Base-by-base conservation (phyloP, 37 sponge, comb jelly and placozoan species). In the Diacarnus erythraeanus region DNA sequence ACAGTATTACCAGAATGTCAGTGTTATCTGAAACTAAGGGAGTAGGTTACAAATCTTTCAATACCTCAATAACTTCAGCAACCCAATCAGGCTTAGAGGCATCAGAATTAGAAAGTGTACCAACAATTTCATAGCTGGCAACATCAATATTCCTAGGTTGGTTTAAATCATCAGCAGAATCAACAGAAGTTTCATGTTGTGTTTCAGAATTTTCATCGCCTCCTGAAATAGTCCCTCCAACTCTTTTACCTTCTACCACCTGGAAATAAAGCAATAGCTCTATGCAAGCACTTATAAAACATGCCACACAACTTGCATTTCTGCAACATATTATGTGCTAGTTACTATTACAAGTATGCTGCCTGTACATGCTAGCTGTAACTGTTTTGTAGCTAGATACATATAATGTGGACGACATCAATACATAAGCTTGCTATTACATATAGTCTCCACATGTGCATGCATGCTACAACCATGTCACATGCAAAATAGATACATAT, bases 1-100 rank as follows among this genome's bases (percentile, higher is more conserved):
- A n/a, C n/a, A n/a, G n/a, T n/a, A n/a, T n/a, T n/a, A n/a, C n/a
- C n/a, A n/a, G n/a, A n/a, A n/a, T n/a, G n/a, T n/a, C n/a, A n/a
- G n/a, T n/a, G n/a, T n/a, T n/a, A n/a, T n/a, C n/a, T n/a, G n/a
- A n/a, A n/a, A n/a, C n/a, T n/a, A n/a, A n/a, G n/a, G n/a, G n/a
- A n/a, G n/a, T n/a, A n/a, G n/a, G n/a, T n/a, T n/a, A n/a, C n/a
- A n/a, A n/a, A n/a, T n/a, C n/a, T n/a, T n/a, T n/a, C n/a, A n/a
- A n/a, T 64, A 84, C 77, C 68, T 57, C 23, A 25, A 72, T 66
- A 23, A 91, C 81, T 51, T 86, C 85, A 18, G 66, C 26, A 3
- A 95, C 93, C 81, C 85, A 89, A 15, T 79, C 70, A 31, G 93
- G 93, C 25, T 86, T 80, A 21, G 41, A 44, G n/a, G 82, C 85